Conservation (phyloP, 2,888 invertebrate species). For the Globia sparganii region DNA sequence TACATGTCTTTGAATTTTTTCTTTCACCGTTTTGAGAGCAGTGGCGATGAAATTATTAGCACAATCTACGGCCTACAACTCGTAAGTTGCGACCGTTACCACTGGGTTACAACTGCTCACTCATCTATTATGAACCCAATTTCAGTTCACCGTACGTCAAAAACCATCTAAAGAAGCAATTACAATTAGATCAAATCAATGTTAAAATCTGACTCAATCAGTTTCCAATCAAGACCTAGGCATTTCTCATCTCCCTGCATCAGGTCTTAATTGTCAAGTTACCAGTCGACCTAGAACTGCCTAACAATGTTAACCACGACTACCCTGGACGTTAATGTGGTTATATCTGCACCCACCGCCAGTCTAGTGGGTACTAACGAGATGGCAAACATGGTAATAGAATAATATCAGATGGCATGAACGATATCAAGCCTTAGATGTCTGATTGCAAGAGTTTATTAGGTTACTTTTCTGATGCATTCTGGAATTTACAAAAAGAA, state of each 20-base stretch:
- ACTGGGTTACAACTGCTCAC: too few species aligned
- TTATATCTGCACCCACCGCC: slow-evolving; percentile 1
- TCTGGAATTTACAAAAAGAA: background rate
- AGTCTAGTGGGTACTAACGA: slow-evolving; percentile 20
- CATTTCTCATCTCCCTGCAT: slow-evolving; percentile 18
- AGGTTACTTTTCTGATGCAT: background rate
- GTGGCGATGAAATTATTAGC: too few species aligned
- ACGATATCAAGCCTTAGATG: background rate
- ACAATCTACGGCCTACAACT: too few species aligned
- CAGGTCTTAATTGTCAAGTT: slow-evolving; percentile 16
- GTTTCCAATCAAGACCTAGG: background rate
- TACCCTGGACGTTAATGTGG: slow-evolving; percentile 15
- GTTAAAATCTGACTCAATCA: background rate
- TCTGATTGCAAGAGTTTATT: background rate
- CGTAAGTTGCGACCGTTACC: too few species aligned
- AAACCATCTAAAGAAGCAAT: background rate
- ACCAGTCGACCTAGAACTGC: background rate
- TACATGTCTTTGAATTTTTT: too few species aligned
- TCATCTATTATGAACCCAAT: background rate
- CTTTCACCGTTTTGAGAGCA: too few species aligned
- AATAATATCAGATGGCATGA: slow-evolving; percentile 10
- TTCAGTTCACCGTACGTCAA: background rate
- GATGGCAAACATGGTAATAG: slow-evolving; percentile 10
- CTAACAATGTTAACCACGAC: slow-evolving; percentile 9
- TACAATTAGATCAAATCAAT: slow-evolving; percentile 1